phyloP scores from a whole-genome alignment of 2,888 invertebrate species.

The Heliconius hortense region DNA sequence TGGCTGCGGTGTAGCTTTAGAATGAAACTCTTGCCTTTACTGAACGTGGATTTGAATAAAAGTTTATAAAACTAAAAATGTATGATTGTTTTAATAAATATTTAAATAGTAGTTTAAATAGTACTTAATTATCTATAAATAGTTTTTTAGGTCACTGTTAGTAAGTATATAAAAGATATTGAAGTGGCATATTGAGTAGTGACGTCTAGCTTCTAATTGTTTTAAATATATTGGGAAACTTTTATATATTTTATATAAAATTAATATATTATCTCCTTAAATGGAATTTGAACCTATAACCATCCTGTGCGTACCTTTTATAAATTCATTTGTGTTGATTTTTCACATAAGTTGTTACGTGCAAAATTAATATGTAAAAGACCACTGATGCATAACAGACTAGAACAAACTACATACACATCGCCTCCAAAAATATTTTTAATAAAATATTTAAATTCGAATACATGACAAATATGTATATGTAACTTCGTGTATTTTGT shows the following conservation, averaged over 20 bases:
- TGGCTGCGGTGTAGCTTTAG: slow-evolving; percentile 9
- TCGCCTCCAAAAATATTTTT: neutral
- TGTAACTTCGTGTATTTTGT: neutral
- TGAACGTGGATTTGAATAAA: neutral
- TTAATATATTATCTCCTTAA: no score
- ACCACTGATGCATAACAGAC: neutral
- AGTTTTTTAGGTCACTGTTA: no score
- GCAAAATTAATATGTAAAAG: neutral
- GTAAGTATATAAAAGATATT: neutral
- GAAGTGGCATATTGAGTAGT: neutral
- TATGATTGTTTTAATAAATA: neutral
- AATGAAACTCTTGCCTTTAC: slow-evolving; percentile 5
- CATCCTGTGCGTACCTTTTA: no score
- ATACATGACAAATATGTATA: neutral
- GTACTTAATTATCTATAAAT: no score
- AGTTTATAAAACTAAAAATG: neutral
- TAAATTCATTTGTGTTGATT: no score
- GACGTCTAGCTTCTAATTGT: neutral
- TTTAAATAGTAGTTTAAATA: no score
- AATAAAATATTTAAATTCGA: neutral
- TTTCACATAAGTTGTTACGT: neutral
- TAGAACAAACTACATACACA: neutral
- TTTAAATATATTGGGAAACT: neutral
- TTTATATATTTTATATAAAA: neutral
- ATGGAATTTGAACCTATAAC: no score